A percentile compares a stretch with the other conserved stretches of the same genome.
These are phyloP conservation scores for Platalea minor DNA, from an alignment of 2,797 vertebrate genomes.

Conservation along the genomic window DNA sequence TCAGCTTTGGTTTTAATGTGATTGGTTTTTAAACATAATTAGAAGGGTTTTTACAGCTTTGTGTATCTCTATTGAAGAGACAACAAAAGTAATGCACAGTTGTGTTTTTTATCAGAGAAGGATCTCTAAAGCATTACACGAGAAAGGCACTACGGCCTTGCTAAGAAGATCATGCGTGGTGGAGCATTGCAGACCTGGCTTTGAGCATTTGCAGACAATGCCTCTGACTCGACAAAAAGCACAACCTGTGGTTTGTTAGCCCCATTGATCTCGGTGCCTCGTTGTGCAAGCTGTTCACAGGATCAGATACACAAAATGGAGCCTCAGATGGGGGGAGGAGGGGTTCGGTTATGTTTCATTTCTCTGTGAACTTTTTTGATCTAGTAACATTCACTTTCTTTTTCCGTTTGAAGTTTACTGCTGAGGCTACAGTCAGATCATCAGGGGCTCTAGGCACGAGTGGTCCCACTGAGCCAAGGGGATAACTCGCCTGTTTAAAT, in stretches of 20 bases:
- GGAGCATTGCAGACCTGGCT: neutral
- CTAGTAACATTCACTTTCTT: neutral
- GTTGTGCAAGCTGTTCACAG: neutral
- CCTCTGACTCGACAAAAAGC: neutral
- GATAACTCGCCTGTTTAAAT: neutral
- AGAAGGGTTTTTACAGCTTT: constrained; percentile 50
- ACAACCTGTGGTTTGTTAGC: neutral
- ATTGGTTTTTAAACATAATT: constrained; percentile 49
- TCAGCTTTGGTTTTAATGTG: constrained; percentile 12
- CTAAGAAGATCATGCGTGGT: neutral
- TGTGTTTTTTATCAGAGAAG: neutral
- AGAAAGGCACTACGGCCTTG: neutral
- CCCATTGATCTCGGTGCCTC: neutral
- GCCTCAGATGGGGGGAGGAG: neutral
- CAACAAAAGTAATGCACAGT: constrained; percentile 35
- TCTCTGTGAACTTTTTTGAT: neutral
- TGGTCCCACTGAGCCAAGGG: neutral
- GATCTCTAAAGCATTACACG: neutral
- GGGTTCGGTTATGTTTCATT: neutral
- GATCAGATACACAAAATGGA: neutral
- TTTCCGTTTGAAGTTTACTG: neutral
- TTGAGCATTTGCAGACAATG: neutral
- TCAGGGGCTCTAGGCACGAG: neutral
- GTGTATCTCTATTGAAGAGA: constrained; percentile 46
- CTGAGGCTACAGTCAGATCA: neutral